Evolutionary conservation across 2,113 vertebrate genomes (phyloP), one percentile per base, ranked within the genome.

Genomic region (Erythrolamprus reginae): DNA sequence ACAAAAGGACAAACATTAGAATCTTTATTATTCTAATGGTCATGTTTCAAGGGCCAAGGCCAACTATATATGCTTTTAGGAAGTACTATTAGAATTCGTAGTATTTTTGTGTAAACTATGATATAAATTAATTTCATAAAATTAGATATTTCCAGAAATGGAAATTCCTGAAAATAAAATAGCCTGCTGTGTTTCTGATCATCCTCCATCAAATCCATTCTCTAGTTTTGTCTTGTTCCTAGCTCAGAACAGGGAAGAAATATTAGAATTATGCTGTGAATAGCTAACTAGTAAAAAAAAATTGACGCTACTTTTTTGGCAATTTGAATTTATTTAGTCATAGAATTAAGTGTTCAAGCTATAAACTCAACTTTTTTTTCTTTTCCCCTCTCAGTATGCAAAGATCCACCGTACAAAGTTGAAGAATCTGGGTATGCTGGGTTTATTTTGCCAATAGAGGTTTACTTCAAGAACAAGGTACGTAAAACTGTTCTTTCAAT

Each of bases 381-480:
- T 93, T 90, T 93, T 88, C 91, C 15, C 48, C 28, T 9, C 97
- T 70, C 96, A 98, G 98, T 98, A 95, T 98, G 98, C 95, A 98
- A 98, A 96, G 98, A 98, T 92, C 98, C 98, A 92, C 98, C 98
- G 10, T 98, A 98, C 95, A 98, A 98, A 97, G 98, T 98, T 95
- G 98, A 98, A 96, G 98, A 98, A 95, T 98, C 98, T 92, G 98
- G 98, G 91, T 98, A 98, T 96, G 98, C 98, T 96, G 98, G 98
- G 95, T 98, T 98, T 94, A 98, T 98, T 96, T 97, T 98, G 96
- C 98, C 98, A 92, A 98, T 98, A 96, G 98, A 98, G 93, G 98
- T 98, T 95, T 98, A 98, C 95, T 98, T 98, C 97, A 98, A 97
- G 97, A 98, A 98, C 95, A 98, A 98, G 98, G 98, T 98, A 97